These are phyloP conservation scores for Ophion ellenae DNA, from an alignment of 2,888 invertebrate species.

Conservation along the genomic window DNA sequence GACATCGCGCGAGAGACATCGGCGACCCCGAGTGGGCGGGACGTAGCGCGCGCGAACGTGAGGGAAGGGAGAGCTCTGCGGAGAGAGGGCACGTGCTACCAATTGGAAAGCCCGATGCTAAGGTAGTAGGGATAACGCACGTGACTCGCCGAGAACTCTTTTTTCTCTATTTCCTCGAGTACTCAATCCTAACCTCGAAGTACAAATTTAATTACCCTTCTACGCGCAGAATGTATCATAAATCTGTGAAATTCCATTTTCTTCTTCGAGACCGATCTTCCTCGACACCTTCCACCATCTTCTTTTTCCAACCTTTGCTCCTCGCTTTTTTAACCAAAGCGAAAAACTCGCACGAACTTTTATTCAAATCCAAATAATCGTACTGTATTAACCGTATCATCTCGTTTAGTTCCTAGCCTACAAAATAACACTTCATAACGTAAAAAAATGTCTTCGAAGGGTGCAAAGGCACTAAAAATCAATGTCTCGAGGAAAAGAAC, in stretches of 20 bases:
- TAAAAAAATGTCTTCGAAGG: conserved; percentile 5
- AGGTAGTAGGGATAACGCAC: conserved; percentile 70
- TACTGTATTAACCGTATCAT: no score
- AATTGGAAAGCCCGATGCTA: conserved; percentile 61
- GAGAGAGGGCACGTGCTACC: conserved; percentile 50
- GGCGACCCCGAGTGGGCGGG: neutral
- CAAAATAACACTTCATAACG: neutral
- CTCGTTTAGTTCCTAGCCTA: neutral
- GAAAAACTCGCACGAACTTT: no score
- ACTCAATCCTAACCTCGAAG: neutral
- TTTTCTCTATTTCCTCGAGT: neutral
- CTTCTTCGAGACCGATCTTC: no score
- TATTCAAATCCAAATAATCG: no score
- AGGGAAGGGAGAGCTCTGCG: neutral
- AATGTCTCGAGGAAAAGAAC: neutral
- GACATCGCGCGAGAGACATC: neutral
- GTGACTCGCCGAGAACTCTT: conserved; percentile 71
- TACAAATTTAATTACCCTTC: neutral
- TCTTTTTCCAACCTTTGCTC: no score
- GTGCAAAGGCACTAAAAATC: neutral
- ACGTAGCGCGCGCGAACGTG: neutral
- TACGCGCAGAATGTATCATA: neutral
- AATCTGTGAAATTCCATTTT: no score
- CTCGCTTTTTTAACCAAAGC: no score
- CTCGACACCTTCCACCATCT: no score